Evolutionary conservation across 2,797 vertebrate genomes (phyloP).

Genomic region (Cyprinodon diabolis): DNA sequence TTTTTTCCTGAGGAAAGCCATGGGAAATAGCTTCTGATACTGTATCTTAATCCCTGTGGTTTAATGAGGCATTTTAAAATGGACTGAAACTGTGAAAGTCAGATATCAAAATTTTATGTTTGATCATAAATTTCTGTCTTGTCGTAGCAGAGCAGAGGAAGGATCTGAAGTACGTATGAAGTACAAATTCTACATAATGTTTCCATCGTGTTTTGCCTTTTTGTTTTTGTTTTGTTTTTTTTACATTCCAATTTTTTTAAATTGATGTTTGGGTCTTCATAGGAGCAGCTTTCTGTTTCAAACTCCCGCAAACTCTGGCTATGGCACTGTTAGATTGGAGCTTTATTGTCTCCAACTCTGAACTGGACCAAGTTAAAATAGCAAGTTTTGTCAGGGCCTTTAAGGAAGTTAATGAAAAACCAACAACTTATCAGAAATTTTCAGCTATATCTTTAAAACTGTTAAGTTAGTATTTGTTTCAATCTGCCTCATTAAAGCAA

Average conservation of each 20-base stretch:
- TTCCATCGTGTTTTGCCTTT: not conserved
- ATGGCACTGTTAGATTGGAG: not conserved
- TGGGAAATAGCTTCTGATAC: constrained; percentile 76
- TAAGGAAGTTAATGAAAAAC: not conserved
- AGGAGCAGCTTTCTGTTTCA: not conserved
- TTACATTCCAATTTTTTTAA: constrained; percentile 1
- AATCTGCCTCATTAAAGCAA: too few species aligned
- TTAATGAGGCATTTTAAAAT: constrained; percentile 76
- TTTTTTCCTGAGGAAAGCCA: constrained; percentile 60
- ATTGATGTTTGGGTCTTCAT: constrained; percentile 14
- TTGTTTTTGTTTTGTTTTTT: constrained; percentile 11
- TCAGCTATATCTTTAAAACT: too few species aligned
- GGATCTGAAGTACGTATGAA: constrained; percentile 60
- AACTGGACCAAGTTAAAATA: not conserved
- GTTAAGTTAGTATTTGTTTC: too few species aligned
- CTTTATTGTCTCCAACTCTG: not conserved
- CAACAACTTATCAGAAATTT: too few species aligned
- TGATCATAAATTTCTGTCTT: constrained; percentile 63
- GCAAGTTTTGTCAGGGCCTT: not conserved
- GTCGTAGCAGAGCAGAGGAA: constrained; percentile 35
- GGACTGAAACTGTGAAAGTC: constrained; percentile 36
- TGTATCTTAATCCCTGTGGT: constrained; percentile 65
- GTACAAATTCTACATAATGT: constrained; percentile 35
- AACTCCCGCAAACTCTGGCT: too few species aligned
- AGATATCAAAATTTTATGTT: constrained; percentile 55